Evolutionary conservation across 2,113 vertebrate genomes (phyloP).

Genomic region (Cervus canadensis): DNA sequence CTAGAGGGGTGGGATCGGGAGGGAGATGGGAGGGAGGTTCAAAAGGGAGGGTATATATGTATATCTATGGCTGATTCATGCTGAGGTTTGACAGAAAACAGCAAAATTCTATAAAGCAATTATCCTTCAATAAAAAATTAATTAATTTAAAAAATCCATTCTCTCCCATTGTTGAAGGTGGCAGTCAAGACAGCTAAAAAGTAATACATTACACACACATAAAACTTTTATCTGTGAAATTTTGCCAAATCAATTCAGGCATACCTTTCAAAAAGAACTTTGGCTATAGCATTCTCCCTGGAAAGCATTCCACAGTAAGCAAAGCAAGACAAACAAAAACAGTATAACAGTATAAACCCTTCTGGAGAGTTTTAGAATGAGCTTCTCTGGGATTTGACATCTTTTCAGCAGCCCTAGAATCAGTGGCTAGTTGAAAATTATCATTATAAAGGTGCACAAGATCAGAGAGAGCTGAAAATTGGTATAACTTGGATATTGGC

Average conservation of each 20-base stretch:
- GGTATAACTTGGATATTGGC: not conserved
- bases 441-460: not conserved
- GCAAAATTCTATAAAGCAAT: not conserved
- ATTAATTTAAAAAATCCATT: not conserved
- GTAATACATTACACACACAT: not conserved
- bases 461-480: not conserved
- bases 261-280: not conserved
- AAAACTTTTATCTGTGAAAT: not conserved
- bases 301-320: not conserved
- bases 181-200: not conserved
- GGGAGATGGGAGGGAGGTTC: not conserved
- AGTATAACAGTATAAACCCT: not conserved
- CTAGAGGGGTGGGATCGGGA: not conserved
- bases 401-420: not conserved
- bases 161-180: not conserved
- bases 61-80: not conserved
- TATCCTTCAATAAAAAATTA: not conserved
- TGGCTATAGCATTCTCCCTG: not conserved
- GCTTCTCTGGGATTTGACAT: not conserved
- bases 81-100: not conserved
- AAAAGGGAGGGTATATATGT: not conserved
- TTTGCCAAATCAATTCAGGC: not conserved
- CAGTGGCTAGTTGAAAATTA: not conserved
- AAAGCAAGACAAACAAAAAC: not conserved
- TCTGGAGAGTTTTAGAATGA: conserved; percentile 12